phyloP scores from a whole-genome alignment of 2,888 invertebrate genomes.

The Zhengitettix transpicula region DNA sequence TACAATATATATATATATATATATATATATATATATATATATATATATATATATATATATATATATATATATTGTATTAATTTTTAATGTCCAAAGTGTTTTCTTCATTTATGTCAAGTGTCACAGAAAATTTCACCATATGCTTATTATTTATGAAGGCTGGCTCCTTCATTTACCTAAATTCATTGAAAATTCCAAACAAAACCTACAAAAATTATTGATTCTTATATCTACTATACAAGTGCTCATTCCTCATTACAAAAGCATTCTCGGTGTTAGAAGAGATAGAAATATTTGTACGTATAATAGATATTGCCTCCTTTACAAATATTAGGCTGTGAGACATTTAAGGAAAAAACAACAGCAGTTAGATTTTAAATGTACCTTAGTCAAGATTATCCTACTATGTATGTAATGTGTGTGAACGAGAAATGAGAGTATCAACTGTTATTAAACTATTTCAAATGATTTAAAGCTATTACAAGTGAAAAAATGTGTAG shows the following conservation, averaged over 20 bases:
- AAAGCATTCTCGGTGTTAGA: background rate
- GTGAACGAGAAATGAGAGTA: background rate
- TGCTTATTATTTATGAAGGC: background rate
- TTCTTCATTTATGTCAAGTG: background rate
- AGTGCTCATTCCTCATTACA: constrained; percentile 2
- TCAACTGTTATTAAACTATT: background rate
- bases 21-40: too few relatives aligned
- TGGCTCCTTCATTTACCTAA: background rate
- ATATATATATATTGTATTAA: too few relatives aligned
- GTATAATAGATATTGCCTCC: constrained; percentile 3
- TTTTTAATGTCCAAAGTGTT: background rate
- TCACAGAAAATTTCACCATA: background rate
- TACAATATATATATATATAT: too few relatives aligned
- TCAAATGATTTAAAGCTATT: background rate
- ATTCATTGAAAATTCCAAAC: too few relatives aligned
- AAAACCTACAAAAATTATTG: too few relatives aligned
- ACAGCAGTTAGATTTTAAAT: constrained; percentile 8
- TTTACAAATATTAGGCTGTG: constrained; percentile 10
- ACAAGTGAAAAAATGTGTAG: background rate
- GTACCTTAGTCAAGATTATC: background rate
- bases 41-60: too few relatives aligned
- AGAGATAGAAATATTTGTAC: background rate
- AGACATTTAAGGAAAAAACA: constrained; percentile 5
- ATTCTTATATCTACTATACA: background rate
- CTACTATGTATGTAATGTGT: background rate